A percentile compares a stretch with the other conserved stretches of the same genome.
Evolutionary conservation across 2,888 invertebrate species (phyloP).

Genomic region (Stenchaetothrips biformis): DNA sequence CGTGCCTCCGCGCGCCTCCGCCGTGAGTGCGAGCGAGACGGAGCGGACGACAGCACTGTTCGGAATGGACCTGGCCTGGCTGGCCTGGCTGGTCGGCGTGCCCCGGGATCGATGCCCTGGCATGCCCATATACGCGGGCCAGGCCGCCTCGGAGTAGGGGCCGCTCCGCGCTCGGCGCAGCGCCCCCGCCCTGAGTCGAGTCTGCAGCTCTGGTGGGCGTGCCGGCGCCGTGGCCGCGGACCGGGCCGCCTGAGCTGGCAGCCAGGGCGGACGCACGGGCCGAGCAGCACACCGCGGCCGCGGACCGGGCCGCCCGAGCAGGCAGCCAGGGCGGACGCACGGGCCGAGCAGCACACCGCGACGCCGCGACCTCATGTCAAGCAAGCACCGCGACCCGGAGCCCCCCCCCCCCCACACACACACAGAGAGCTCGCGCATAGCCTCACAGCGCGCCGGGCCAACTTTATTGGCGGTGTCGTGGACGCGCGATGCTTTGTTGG

Average conservation of each 20-base stretch:
- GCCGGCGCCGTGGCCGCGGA: not conserved
- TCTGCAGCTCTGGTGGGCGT: conserved; percentile 9
- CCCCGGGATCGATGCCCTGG: conserved; percentile 15
- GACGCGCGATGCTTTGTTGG: too few relatives aligned
- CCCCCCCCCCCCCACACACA: not conserved
- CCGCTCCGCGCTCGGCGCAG: not conserved
- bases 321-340: not conserved
- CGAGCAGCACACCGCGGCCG: not conserved
- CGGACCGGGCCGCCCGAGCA: not conserved
- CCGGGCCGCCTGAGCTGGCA: not conserved
- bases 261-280: not conserved
- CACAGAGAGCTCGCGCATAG: too few relatives aligned
- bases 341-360: not conserved
- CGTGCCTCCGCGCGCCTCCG: too few relatives aligned
- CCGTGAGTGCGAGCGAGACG: too few relatives aligned
- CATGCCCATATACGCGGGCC: conserved; percentile 24
- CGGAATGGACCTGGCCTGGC: not conserved
- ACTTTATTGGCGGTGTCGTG: not conserved
- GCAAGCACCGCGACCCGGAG: not conserved
- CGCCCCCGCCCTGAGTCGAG: not conserved
- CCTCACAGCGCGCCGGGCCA: not conserved
- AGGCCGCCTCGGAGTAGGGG: not conserved
- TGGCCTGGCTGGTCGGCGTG: not conserved
- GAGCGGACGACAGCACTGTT: too few relatives aligned
- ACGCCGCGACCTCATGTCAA: conserved; percentile 11